Evolutionary conservation across 2,113 vertebrate species (phyloP).

Genomic region (Jacana jacana): DNA sequence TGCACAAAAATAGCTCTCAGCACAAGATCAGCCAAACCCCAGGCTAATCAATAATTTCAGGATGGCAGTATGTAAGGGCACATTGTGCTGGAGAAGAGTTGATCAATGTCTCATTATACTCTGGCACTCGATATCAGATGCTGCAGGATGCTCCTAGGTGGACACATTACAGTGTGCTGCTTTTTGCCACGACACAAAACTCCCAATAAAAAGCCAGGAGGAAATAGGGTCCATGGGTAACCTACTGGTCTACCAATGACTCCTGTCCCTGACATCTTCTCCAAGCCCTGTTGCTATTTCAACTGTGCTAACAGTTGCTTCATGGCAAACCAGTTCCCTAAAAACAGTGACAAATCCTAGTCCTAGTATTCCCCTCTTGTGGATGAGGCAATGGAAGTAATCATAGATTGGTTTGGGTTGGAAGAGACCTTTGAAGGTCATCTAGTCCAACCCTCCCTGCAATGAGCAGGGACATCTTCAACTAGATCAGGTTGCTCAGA

Average conservation of each 20-base stretch:
- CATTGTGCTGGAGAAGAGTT: neutral
- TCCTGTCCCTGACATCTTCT: neutral
- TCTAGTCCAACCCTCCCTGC: rapidly evolving
- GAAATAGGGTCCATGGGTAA: neutral
- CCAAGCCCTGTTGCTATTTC: neutral
- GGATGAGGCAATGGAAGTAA: neutral
- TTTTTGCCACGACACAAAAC: neutral
- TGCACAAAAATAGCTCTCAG: neutral
- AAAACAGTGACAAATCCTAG: neutral
- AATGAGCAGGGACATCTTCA: neutral
- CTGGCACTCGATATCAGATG: rapidly evolving
- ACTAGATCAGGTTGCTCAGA: neutral
- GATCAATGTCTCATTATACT: neutral
- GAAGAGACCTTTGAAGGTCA: neutral
- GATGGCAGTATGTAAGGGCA: neutral
- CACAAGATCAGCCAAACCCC: neutral
- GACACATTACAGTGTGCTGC: neutral
- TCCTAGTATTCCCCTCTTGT: neutral
- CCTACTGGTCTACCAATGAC: neutral
- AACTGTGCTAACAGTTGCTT: neutral
- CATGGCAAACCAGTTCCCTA: neutral
- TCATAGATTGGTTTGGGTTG: neutral
- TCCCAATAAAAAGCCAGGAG: neutral
- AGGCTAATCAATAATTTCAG: neutral
- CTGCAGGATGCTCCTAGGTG: neutral